Conservation (phyloP, 2,888 invertebrate species). For the Embidobia sp. region DNA sequence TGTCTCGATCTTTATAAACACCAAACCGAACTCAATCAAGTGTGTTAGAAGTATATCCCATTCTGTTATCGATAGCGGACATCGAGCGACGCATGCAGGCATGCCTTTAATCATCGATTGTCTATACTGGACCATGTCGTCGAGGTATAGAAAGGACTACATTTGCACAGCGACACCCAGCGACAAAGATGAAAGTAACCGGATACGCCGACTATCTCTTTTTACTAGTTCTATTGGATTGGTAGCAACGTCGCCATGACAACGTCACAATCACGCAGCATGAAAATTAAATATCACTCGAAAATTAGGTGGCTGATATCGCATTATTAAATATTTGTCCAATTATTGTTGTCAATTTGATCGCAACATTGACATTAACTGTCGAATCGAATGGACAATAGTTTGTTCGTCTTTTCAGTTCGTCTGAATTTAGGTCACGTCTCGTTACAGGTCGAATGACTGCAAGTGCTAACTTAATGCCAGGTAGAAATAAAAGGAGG, state of each 20-base stretch:
- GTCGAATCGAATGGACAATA: not conserved
- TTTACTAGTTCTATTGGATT: conserved; percentile 5
- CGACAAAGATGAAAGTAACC: conserved; percentile 12
- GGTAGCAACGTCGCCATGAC: conserved; percentile 2
- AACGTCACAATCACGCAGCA: conserved; percentile 8
- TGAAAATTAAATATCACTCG: conserved; percentile 13
- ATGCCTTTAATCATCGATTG: conserved; percentile 14
- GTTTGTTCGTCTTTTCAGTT: not conserved
- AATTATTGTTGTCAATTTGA: conserved; percentile 11
- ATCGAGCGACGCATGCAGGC: not conserved
- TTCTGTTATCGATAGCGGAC: conserved; percentile 1
- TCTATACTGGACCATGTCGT: conserved; percentile 8
- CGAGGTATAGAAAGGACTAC: conserved; percentile 4
- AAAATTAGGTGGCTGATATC: conserved; percentile 4
- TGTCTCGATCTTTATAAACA: too few relatives aligned
- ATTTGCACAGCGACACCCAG: conserved; percentile 7
- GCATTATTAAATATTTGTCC: conserved; percentile 14
- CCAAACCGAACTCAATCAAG: not conserved
- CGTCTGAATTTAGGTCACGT: conserved; percentile 1
- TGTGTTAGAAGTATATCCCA: conserved; percentile 9
- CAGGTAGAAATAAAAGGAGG: not conserved
- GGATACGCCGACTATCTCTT: not conserved
- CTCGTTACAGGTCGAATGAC: conserved; percentile 24
- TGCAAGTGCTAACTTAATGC: conserved; percentile 43
- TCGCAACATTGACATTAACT: conserved; percentile 3